Evolutionary conservation across 2,888 invertebrate species (phyloP), one percentile per base, ranked within the genome.

Genomic region (Electrophaes corylata): DNA sequence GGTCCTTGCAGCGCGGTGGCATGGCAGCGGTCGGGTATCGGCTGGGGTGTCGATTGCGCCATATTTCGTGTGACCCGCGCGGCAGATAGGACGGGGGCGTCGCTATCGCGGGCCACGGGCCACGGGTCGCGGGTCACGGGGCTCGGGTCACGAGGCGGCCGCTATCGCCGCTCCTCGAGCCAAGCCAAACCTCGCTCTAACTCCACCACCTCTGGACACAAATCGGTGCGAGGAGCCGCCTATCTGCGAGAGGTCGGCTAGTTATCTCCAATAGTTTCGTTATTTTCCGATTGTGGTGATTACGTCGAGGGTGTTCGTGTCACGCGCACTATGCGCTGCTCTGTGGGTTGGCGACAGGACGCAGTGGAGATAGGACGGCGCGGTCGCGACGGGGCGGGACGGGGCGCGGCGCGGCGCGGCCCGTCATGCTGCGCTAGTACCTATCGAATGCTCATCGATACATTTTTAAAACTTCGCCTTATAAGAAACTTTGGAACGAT

Each of bases 251-350:
- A 76, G 76, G 81, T 79, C 81, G 73, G 57, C 10, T 61, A 64
- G 79, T 73, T 85, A 85, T 85, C 84, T 62, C 53, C 60, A 60
- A 69, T 67, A 67, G 69, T 73, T 78, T 83, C 79, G 85, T 85
- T 86, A 86, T 86, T 85, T 86, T 86, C 84, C 85, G 79, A 84
- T 86, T 83, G 76, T 69, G 73, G 72, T 79, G 83, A 82, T 84
- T 83, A 71, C 76, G 77, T 76, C 48, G 57, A 58, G 59, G 59
- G 54, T 55, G 59, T 51, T 41, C 19, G 46, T 54, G 48, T 45
- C 39, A n/a, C 20, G 39, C 14, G 31, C 16, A 39, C 40, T 45
- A 37, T 19, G 44, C 19, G 48, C 19, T 23, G 37, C n/a, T 23
- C 35, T 33, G 54, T 23, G 41, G 39, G 43, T n/a, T 41, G 48